These are phyloP conservation scores for Bradynema listronoti DNA, from an alignment of 1,140 invertebrate species.

Conservation along the genomic window DNA sequence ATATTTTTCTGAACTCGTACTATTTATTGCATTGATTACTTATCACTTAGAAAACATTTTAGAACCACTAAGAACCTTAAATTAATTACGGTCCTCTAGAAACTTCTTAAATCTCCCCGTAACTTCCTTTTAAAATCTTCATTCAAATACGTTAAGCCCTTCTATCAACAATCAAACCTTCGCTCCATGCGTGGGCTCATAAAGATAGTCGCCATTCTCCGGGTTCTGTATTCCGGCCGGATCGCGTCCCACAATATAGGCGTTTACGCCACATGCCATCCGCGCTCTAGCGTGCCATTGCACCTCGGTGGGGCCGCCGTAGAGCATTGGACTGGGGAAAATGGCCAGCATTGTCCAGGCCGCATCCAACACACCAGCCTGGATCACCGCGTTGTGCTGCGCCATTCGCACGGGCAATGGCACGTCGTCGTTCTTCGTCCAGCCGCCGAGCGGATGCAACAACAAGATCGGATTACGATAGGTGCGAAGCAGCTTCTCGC, in stretches of 20 bases:
- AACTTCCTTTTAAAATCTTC: no score
- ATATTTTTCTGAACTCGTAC: no score
- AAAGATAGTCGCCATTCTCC: conserved; percentile 75
- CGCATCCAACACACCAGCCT: conserved; percentile 74
- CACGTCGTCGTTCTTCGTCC: conserved; percentile 99
- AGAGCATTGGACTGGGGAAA: conserved; percentile 99
- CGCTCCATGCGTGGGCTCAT: conserved; percentile 85
- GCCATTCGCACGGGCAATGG: conserved; percentile 74
- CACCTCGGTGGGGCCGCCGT: conserved; percentile 96
- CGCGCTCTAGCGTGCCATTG: conserved; percentile 98
- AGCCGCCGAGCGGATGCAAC: conserved; percentile 91
- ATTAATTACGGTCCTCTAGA: no score
- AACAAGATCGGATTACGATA: conserved; percentile 88
- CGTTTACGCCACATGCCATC: conserved; percentile 89
- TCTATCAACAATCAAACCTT: conserved; percentile 63
- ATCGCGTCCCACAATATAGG: conserved; percentile 97
- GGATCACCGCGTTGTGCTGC: conserved; percentile 64
- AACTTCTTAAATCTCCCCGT: no score
- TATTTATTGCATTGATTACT: no score
- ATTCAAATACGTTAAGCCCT: no score
- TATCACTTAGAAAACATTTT: no score
- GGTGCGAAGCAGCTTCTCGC: conserved; percentile 65
- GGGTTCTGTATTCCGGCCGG: conserved; percentile 95
- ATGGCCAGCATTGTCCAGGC: conserved; percentile 85
- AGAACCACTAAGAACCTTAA: no score